These are phyloP conservation scores for Nothobranchius furzeri DNA, from an alignment of 2,113 vertebrate genomes.

Conservation along the genomic window DNA sequence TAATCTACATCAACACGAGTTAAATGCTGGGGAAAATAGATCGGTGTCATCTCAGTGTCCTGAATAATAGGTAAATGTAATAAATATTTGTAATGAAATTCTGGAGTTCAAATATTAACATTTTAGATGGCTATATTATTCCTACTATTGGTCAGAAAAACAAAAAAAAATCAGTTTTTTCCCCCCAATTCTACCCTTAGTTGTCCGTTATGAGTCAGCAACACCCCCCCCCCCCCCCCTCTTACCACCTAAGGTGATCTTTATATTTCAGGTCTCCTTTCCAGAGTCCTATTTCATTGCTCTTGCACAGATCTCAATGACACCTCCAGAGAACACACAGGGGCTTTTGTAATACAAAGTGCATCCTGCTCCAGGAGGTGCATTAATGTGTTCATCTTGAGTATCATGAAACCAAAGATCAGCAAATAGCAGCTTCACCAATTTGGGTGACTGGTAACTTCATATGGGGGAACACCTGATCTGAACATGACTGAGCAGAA, in stretches of 20 bases:
- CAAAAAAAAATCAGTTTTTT: not conserved
- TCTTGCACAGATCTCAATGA: constrained; percentile 23
- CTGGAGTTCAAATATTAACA: too few species aligned
- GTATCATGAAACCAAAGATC: constrained; percentile 57
- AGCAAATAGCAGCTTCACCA: constrained; percentile 28
- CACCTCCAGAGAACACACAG: constrained; percentile 46
- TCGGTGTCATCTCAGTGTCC: not conserved
- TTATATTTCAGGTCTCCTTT: constrained; percentile 31
- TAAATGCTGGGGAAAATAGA: too few species aligned
- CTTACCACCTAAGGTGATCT: constrained; percentile 31
- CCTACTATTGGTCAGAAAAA: too few species aligned
- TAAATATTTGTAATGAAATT: too few species aligned
- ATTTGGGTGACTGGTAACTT: constrained; percentile 25
- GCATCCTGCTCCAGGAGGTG: constrained; percentile 47
- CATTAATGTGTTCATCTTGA: constrained; percentile 50
- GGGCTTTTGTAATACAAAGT: constrained; percentile 52
- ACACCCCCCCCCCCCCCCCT: not conserved
- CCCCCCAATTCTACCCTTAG: constrained; percentile 9
- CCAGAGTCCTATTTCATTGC: constrained; percentile 52
- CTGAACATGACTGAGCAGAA: constrained; percentile 42
- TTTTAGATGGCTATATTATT: too few species aligned
- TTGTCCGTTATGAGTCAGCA: constrained; percentile 43
- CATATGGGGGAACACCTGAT: constrained; percentile 12
- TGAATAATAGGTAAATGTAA: not conserved
- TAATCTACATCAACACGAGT: not conserved